Evolutionary conservation across 2,888 invertebrate species (phyloP).

Genomic region (Tenthredo notha): DNA sequence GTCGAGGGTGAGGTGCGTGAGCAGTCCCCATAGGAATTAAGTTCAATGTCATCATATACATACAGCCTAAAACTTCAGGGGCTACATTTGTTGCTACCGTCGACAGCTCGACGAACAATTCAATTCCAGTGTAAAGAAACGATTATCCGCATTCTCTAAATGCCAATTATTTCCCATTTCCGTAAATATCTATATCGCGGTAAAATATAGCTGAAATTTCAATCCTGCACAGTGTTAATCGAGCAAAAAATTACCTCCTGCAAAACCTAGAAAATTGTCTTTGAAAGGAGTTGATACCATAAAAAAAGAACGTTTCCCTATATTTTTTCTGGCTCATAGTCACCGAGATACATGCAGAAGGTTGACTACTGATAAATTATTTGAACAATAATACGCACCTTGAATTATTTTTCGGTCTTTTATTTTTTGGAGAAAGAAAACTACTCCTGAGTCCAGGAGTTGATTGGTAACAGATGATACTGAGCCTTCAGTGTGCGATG

Average conservation of each 20-base stretch:
- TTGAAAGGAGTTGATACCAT: not conserved
- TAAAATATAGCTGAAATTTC: not conserved
- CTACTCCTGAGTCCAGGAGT: not conserved
- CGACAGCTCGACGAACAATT: not conserved
- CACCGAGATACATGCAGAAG: not conserved
- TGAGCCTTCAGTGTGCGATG: constrained; percentile 57
- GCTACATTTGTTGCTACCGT: not conserved
- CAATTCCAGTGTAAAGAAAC: not conserved
- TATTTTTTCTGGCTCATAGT: not conserved
- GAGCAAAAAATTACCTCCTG: not conserved
- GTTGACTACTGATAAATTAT: constrained; percentile 13
- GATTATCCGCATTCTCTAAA: not conserved
- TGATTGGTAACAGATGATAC: constrained; percentile 44
- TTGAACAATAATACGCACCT: constrained; percentile 13
- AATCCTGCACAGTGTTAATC: not conserved
- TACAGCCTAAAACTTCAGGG: not conserved
- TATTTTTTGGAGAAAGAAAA: not conserved
- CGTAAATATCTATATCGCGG: not conserved
- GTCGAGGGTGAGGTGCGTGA: not conserved
- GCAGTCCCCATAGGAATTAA: constrained; percentile 24
- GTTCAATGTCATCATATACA: constrained; percentile 23
- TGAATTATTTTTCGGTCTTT: not conserved
- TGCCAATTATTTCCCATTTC: not conserved
- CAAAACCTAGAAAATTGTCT: not conserved
- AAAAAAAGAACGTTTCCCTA: not conserved